Evolutionary conservation across 2,797 vertebrate genomes (phyloP).

Genomic region (Pelodytes ibericus): DNA sequence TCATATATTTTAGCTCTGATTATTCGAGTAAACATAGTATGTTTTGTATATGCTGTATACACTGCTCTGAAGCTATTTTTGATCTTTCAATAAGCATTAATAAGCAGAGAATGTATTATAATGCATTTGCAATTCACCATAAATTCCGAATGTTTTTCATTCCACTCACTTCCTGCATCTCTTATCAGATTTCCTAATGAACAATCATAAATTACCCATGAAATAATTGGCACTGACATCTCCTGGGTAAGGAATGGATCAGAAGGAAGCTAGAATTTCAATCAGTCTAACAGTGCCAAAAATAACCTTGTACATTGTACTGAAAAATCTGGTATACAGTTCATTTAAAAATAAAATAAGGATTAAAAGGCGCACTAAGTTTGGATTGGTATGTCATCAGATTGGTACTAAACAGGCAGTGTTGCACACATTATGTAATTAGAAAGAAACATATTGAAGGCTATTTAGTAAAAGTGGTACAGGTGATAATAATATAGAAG

Average conservation of each 20-base stretch:
- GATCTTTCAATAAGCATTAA: constrained; percentile 33
- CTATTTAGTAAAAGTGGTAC: too few species aligned
- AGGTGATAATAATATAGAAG: too few species aligned
- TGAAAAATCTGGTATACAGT: neutral
- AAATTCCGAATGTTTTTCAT: constrained; percentile 37
- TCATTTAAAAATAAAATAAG: neutral
- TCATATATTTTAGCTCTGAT: too few species aligned
- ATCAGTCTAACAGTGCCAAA: constrained; percentile 10
- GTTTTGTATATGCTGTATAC: too few species aligned
- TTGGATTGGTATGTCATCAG: too few species aligned
- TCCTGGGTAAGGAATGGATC: constrained; percentile 19
- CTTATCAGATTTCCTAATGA: constrained; percentile 48
- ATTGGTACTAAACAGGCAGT: too few species aligned
- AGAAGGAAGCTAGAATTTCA: constrained; percentile 20
- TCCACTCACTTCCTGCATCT: constrained; percentile 22
- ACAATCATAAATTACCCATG: constrained; percentile 49
- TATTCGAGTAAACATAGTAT: too few species aligned
- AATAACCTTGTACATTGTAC: constrained; percentile 8
- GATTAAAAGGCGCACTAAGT: too few species aligned
- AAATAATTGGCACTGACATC: constrained; percentile 42
- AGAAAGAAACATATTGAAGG: too few species aligned
- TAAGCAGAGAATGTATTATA: constrained; percentile 20
- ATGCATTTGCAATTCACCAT: constrained; percentile 18
- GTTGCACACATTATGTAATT: too few species aligned
- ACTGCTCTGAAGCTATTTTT: too few species aligned